Evolutionary conservation across 92 coral and sea anemone species (phyloP), one percentile per base, ranked within the genome.

Genomic region (Blastomussa wellsi): DNA sequence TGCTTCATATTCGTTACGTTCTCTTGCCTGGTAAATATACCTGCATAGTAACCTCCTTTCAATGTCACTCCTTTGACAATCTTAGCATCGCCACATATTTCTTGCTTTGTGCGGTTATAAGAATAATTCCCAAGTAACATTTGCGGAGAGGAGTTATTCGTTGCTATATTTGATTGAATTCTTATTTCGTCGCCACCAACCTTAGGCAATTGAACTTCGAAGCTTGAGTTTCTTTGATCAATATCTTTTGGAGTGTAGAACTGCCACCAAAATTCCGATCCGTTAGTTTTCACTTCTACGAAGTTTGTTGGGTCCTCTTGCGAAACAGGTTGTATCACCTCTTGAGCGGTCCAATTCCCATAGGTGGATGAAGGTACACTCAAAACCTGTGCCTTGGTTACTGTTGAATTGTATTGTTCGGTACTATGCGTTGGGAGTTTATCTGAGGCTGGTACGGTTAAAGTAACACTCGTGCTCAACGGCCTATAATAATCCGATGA

Each of bases 41-140:
- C 96, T 4, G 96, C 90, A 70, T 91, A 83, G 59, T 91, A 91
- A 3, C 94, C 96, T 9, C 91, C 94, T 10, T 76, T 87, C 32
- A 93, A 77, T 17, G 93, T 88, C 32, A 86, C 84, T 33, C 90
- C 84, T 37, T 51, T 70, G 13, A 62, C 44, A 42, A 80, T 69
- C 42, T 60, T 55, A 48, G 73, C 31, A 24, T 70, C 64, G 28
- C n/a, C 73, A 76, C 91, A 88, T 29, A 38, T n/a, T 38, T 2
- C 32, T 47, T 29, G 70, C 59, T 37, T 37, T 5, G 35, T 16
- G 24, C 1, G 38, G 53, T 31, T 26, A 4, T 42, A 31, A 29
- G 57, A 24, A 20, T 32, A 26, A 51, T 14, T 48, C 1, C 48
- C 31, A 38, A 5, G 26, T 44, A 80, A 12, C 15, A 15, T 60